phyloP scores from a whole-genome alignment of 2,888 invertebrate species.

The Protodeltote pygarga region DNA sequence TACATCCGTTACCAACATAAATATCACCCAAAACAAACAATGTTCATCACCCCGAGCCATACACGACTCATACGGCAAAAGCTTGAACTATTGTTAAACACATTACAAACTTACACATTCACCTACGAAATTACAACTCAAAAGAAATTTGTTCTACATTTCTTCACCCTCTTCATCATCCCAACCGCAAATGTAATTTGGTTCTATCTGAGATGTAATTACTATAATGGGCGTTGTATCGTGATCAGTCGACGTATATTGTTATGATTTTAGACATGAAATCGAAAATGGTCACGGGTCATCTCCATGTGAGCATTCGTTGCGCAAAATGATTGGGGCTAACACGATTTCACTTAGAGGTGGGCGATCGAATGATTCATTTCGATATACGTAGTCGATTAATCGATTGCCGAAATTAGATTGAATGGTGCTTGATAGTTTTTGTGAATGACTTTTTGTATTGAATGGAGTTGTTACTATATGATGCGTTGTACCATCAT shows the following conservation, averaged over 20 bases:
- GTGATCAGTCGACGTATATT: conserved; percentile 77
- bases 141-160: conserved; percentile 25
- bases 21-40: conserved; percentile 80
- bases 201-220: conserved; percentile 72
- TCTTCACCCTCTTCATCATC: conserved; percentile 10
- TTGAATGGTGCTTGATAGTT: conserved; percentile 24
- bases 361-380: conserved; percentile 49
- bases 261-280: conserved; percentile 82
- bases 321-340: conserved; percentile 68
- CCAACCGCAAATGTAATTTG: conserved; percentile 56
- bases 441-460: conserved; percentile 17
- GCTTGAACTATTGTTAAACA: conserved; percentile 78
- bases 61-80: conserved; percentile 72
- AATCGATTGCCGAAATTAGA: conserved; percentile 51
- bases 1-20: conserved; percentile 60
- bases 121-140: conserved; percentile 34
- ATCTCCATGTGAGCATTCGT: conserved; percentile 69
- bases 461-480: conserved; percentile 29
- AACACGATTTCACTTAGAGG: conserved; percentile 74
- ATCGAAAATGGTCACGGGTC: conserved; percentile 81
- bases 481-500: conserved; percentile 18
- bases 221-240: conserved; percentile 77
- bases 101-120: conserved; percentile 58
- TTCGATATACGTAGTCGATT: conserved; percentile 45
- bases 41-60: conserved; percentile 79